A percentile compares a stretch with the other conserved stretches of the same genome.
phyloP scores from a whole-genome alignment of 2,888 invertebrate genomes.

The Syritta pipiens region DNA sequence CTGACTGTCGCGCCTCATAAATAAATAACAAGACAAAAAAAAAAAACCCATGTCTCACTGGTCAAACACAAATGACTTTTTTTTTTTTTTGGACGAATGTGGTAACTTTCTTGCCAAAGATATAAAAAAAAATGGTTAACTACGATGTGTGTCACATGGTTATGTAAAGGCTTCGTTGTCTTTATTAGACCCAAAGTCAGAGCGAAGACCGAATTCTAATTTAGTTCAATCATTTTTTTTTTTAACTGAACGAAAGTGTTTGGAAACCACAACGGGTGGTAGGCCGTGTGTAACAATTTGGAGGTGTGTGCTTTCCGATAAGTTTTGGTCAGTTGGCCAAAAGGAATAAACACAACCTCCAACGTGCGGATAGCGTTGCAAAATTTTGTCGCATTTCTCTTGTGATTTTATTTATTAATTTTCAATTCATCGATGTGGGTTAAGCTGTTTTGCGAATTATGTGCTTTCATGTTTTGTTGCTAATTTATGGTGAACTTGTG shows the following conservation, averaged over 20 bases:
- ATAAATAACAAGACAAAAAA: slow-evolving; percentile 34
- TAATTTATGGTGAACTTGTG: too few relatives aligned
- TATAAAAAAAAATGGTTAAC: slow-evolving; percentile 20
- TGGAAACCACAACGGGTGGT: slow-evolving; percentile 30
- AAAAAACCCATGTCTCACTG: slow-evolving; percentile 10
- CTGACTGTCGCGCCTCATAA: slow-evolving; percentile 44
- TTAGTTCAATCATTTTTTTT: slow-evolving; percentile 14
- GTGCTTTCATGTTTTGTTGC: too few relatives aligned
- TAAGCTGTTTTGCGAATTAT: too few relatives aligned
- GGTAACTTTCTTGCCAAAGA: slow-evolving; percentile 57
- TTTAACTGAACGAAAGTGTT: slow-evolving; percentile 9
- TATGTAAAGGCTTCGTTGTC: slow-evolving; percentile 45
- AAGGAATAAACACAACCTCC: too few relatives aligned
- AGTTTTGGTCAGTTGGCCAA: too few relatives aligned
- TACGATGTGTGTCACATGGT: slow-evolving; percentile 33
- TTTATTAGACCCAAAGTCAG: slow-evolving; percentile 61
- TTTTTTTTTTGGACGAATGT: slow-evolving; percentile 7
- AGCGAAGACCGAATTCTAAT: slow-evolving; percentile 56
- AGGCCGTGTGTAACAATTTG: slow-evolving; percentile 21
- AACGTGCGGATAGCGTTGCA: too few relatives aligned
- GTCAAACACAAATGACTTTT: slow-evolving; percentile 16
- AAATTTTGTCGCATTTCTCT: too few relatives aligned
- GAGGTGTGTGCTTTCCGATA: background rate
- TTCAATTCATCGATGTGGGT: too few relatives aligned
- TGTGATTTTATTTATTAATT: too few relatives aligned